Evolutionary conservation across 30 jellyfish, hydroid and myxozoan genomes (phyloP), one percentile per base, ranked within the genome.

Genomic region (Aurelia sp.): DNA sequence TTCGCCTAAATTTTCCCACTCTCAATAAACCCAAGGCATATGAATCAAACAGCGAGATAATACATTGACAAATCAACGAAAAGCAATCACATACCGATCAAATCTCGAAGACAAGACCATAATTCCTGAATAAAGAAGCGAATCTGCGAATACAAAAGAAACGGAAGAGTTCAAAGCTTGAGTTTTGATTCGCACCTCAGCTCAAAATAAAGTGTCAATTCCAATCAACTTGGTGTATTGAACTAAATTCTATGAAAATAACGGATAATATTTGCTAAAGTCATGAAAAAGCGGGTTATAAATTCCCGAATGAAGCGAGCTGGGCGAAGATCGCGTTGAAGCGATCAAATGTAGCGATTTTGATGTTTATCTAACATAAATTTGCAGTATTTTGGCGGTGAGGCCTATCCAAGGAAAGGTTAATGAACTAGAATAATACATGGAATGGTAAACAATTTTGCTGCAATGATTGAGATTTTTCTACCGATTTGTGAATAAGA

Each of bases 141-240:
- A 84, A 76, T 84, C 93, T 84, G 77, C 18, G 77, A 59, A 77
- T 35, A 84, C 93, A 84, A 84, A 84, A 40, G 88, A 84, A 84
- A 84, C 93, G 93, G 93, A 59, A 61, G 52, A 66, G 74, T 84
- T 84, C 85, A 72, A 78, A 62, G 93, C 87, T 21, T 50, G 74
- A 72, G 88, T 72, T 72, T 61, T 84, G 82, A 84, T 72, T 84
- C 93, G 76, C 93, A 84, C 93, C 81, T 84, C 64, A 79, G 74
- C 84, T 84, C 93, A 84, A 84, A 84, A 73, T 84, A 84, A 55
- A 72, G 88, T 84, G 93, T 76, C 81, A 84, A 84, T 84, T 72
- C 88, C 91, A 67, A 53, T 81, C 76, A 33, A 81, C 77, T 51
- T 57, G 47, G 79, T 40, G 67, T 63, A 58, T 72, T 50, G 33